Conservation (phyloP, 2,797 vertebrate genomes). For the Sebastes nivosus region DNA sequence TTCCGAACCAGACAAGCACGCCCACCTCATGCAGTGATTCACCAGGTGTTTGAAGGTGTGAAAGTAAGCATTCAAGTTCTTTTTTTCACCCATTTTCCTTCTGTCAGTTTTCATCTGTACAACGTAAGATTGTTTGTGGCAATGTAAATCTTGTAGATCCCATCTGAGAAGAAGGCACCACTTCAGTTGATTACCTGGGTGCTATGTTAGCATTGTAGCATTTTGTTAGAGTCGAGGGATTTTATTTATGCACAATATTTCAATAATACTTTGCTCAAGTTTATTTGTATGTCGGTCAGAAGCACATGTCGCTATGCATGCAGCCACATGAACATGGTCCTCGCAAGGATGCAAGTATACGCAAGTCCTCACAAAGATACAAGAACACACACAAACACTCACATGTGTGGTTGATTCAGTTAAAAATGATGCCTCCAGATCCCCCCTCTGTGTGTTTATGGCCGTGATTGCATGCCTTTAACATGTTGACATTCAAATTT, state of each 20-base stretch:
- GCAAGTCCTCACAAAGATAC: background rate
- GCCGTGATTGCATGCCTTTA: slow-evolving; percentile 50
- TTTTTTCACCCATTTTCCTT: too few relatives aligned
- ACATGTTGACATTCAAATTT: slow-evolving; percentile 68
- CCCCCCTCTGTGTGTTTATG: slow-evolving; percentile 21
- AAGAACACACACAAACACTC: background rate
- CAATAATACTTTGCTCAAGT: background rate
- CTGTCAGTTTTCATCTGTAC: background rate
- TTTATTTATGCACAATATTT: background rate
- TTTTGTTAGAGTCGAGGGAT: background rate
- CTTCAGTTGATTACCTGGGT: background rate
- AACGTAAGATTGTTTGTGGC: background rate
- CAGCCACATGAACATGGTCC: background rate
- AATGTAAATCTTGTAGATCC: background rate
- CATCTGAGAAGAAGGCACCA: background rate
- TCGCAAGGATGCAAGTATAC: background rate
- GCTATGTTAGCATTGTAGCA: background rate
- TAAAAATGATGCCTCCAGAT: slow-evolving; percentile 8
- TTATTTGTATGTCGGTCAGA: background rate
- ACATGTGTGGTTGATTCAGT: background rate
- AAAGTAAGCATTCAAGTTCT: too few relatives aligned
- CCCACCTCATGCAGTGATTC: background rate
- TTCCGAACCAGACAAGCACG: background rate
- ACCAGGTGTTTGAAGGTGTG: background rate
- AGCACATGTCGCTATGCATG: background rate